A percentile compares a stretch with the other conserved stretches of the same genome.
phyloP scores from a whole-genome alignment of 2,797 vertebrate species.

The Thalassophryne amazonica region DNA sequence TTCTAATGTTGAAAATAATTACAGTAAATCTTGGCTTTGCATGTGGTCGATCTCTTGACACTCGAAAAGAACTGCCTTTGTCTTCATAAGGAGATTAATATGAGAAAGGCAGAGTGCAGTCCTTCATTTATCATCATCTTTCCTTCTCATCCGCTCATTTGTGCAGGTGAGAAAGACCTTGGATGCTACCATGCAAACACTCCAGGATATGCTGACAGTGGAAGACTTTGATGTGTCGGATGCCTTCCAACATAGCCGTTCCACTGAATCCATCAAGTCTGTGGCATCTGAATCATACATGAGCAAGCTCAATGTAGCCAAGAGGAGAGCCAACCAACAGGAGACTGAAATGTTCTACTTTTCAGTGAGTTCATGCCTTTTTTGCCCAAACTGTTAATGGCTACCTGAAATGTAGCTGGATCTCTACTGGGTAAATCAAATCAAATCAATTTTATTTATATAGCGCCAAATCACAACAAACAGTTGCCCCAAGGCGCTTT shows the following conservation, averaged over 20 bases:
- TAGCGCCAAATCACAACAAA: no score
- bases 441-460: no score
- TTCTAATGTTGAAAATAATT: slow-evolving; percentile 11
- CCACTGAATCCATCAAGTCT: slow-evolving; percentile 95
- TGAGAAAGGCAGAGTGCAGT: background rate
- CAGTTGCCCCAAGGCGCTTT: no score
- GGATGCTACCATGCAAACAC: slow-evolving; percentile 97
- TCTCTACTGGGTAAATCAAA: no score
- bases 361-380: slow-evolving; percentile 78
- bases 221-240: slow-evolving; percentile 98
- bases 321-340: slow-evolving; percentile 95
- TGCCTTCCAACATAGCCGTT: slow-evolving; percentile 97
- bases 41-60: background rate
- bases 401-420: no score
- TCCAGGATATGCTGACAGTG: slow-evolving; percentile 98
- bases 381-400: background rate
- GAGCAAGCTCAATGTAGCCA: slow-evolving; percentile 95
- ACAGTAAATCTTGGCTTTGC: slow-evolving; percentile 19
- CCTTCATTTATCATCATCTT: slow-evolving; percentile 23
- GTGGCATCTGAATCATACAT: slow-evolving; percentile 96
- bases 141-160: background rate
- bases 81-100: background rate
- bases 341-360: slow-evolving; percentile 99
- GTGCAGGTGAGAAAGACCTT: slow-evolving; percentile 93
- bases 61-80: background rate